Base-by-base conservation (phyloP, 2,888 invertebrate genomes). In the Mythimna albipuncta region DNA sequence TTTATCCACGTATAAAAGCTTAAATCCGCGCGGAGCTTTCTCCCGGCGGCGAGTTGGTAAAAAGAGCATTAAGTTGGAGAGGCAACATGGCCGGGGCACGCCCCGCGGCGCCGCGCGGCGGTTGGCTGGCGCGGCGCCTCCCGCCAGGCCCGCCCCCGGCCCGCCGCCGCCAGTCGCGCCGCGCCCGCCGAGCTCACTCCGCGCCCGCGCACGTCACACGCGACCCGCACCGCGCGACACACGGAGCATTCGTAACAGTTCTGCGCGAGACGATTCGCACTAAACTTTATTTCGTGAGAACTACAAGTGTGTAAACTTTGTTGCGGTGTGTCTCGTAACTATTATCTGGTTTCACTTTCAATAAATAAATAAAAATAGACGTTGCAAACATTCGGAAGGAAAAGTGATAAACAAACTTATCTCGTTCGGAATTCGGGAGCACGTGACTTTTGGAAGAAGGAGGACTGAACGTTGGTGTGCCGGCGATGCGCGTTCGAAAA, bases 1-100 rank as follows among this genome's bases (percentile, higher is more conserved):
- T 96, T 96, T 95, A 96, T 95, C 94, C 95, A 95, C 95, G 94
- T 94, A 95, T 95, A 96, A 96, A 96, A 96, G 95, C 96, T 96
- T 94, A 95, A 95, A 96, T 96, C 96, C 95, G 94, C 93, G 93
- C 92, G 91, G 94, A 95, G 95, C 96, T 96, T 95, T 96, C 95
- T 94, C 95, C 92, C 92, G 92, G 93, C 92, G 93, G 92, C 93
- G 91, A 91, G 90, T 91, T 90, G 93, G 94, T 93, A 95, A 96
- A 96, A 96, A 95, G 95, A 95, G 93, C 94, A 95, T 94, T 94
- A 95, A 92, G 81, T 72, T 88, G 91, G 91, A 90, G 89, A 88
- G 89, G 92, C 92, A 94, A 93, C 93, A 94, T 94, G 94, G 94
- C 93, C 91, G 93, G 93, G 94, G 91, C 94, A 92, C 94, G 94